Percentiles rank a stretch among this genome's conserved stretches.
Conservation (phyloP, 2,113 vertebrate species). For the Limanda limanda region DNA sequence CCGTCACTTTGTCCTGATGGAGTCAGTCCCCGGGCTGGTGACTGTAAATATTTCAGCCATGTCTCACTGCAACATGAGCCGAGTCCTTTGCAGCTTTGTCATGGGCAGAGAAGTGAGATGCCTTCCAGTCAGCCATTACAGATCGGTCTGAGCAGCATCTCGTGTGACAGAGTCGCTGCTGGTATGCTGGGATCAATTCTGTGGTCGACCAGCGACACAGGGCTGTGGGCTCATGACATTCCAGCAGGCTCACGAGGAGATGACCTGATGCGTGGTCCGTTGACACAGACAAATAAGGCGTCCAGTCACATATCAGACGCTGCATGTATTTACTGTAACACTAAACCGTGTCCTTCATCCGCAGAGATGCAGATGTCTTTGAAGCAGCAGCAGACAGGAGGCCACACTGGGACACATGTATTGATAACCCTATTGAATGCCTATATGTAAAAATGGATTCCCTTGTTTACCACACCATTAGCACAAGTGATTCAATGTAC, state of each 20-base stretch:
- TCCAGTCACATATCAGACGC: slow-evolving; percentile 5
- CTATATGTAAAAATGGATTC: background rate
- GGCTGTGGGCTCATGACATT: slow-evolving; percentile 58
- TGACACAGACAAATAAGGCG: slow-evolving; percentile 54
- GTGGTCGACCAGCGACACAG: slow-evolving; percentile 17
- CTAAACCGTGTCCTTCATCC: slow-evolving; percentile 24
- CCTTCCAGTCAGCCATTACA: slow-evolving; percentile 55
- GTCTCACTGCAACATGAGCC: slow-evolving; percentile 64
- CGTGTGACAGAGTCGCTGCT: slow-evolving; percentile 49
- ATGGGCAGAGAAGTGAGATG: slow-evolving; percentile 35
- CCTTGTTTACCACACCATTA: too few relatives aligned
- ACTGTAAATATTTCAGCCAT: slow-evolving; percentile 66
- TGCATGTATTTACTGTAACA: slow-evolving; percentile 20
- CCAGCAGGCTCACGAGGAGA: slow-evolving; percentile 34
- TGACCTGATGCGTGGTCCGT: slow-evolving; percentile 13
- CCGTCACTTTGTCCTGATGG: slow-evolving; percentile 9
- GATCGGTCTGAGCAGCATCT: slow-evolving; percentile 30
- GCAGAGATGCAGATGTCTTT: slow-evolving; percentile 19
- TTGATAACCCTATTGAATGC: too few relatives aligned
- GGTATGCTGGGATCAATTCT: slow-evolving; percentile 57
- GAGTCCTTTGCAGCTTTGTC: slow-evolving; percentile 32
- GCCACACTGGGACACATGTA: background rate
- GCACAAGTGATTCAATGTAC: too few relatives aligned
- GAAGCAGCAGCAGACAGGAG: slow-evolving; percentile 12
- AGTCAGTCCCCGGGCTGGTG: slow-evolving; percentile 24